A percentile compares a stretch with the other conserved stretches of the same genome.
phyloP scores from a whole-genome alignment of 2,888 invertebrate species.

The Himalopsyche kuldschensis region DNA sequence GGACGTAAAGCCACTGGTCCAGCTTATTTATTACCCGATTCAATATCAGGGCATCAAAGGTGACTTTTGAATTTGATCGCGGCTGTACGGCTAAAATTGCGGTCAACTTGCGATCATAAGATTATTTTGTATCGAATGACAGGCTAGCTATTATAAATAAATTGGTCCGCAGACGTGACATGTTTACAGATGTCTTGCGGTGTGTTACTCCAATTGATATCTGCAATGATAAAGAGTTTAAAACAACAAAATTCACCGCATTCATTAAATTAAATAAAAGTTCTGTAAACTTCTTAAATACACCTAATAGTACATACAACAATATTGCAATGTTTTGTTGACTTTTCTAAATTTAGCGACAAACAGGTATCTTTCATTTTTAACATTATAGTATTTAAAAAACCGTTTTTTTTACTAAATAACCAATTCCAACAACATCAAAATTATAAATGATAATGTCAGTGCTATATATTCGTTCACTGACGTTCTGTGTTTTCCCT shows the following conservation, averaged over 20 bases:
- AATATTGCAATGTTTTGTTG: background rate
- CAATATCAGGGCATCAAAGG: background rate
- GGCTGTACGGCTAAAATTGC: background rate
- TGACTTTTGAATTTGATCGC: background rate
- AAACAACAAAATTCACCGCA: background rate
- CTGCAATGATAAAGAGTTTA: background rate
- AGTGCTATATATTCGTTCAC: background rate
- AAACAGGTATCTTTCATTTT: background rate
- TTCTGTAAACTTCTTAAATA: background rate
- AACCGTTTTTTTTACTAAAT: background rate
- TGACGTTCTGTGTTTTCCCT: background rate
- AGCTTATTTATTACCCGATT: conserved; percentile 2
- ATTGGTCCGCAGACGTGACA: background rate
- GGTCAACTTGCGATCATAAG: background rate
- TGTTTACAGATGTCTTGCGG: background rate
- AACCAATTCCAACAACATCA: background rate
- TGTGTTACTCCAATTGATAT: background rate
- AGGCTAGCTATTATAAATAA: background rate
- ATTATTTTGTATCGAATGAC: background rate
- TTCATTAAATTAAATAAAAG: background rate
- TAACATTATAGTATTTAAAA: background rate
- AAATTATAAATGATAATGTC: background rate
- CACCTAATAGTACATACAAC: background rate
- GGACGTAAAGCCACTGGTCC: background rate
- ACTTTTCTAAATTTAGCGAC: background rate